Evolutionary conservation across 2,797 vertebrate species (phyloP).

Genomic region (Sebastes paucispinis): DNA sequence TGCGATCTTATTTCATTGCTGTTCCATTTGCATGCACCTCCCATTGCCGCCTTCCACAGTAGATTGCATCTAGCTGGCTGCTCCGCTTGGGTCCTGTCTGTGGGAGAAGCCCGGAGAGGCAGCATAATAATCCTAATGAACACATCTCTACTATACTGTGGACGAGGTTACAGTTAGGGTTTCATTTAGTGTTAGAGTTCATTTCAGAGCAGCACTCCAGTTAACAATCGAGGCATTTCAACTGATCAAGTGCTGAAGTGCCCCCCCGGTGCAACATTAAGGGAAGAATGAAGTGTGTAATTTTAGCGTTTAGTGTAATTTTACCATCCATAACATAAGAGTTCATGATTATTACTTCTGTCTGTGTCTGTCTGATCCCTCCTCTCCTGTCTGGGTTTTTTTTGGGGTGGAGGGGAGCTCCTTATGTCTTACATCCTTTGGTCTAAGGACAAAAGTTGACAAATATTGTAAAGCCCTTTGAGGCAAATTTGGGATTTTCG

Average conservation of each 20-base stretch:
- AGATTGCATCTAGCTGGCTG: conserved; percentile 70
- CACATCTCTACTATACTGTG: conserved; percentile 18
- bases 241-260: background rate
- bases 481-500: background rate
- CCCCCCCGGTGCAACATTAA: background rate
- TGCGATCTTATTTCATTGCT: conserved; percentile 60
- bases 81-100: conserved; percentile 62
- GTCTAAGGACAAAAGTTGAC: background rate
- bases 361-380: background rate
- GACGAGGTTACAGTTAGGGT: background rate
- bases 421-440: background rate
- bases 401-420: background rate
- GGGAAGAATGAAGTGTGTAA: background rate
- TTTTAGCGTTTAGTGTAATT: background rate
- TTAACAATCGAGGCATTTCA: background rate
- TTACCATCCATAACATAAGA: background rate
- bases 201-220: background rate
- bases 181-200: background rate
- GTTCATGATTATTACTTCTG: background rate
- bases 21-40: conserved; percentile 63
- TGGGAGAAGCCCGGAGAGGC: conserved; percentile 55
- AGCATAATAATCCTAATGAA: conserved; percentile 69
- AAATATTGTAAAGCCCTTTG: background rate
- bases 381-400: background rate
- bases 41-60: conserved; percentile 49